Percentiles rank a stretch among this genome's conserved stretches.
Conservation (phyloP, 2,888 invertebrate species). For the Drosophila ezoana region DNA sequence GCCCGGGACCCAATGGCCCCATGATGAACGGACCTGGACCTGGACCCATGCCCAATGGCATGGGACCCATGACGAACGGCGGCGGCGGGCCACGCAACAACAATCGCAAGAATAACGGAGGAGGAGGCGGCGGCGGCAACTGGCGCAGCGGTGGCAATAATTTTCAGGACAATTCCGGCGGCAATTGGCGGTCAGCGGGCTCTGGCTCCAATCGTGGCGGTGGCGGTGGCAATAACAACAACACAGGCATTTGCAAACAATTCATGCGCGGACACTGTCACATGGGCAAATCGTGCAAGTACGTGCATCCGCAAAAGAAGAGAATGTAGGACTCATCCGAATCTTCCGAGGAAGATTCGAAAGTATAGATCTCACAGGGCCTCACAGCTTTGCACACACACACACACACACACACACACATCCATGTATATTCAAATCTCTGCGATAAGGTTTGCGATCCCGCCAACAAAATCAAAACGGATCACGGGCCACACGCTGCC, state of each 20-base stretch:
- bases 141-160: slow-evolving; percentile 84
- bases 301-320: slow-evolving; percentile 89
- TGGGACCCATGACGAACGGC: slow-evolving; percentile 58
- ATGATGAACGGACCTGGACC: slow-evolving; percentile 45
- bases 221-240: slow-evolving; percentile 71
- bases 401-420: no score
- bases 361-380: slow-evolving; percentile 62
- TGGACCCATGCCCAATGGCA: slow-evolving; percentile 29
- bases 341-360: slow-evolving; percentile 76
- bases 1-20: slow-evolving; percentile 56
- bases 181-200: slow-evolving; percentile 87
- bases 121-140: slow-evolving; percentile 70
- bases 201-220: slow-evolving; percentile 84
- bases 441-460: slow-evolving; percentile 42
- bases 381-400: slow-evolving; percentile 12
- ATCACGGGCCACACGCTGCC: slow-evolving; percentile 18
- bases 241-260: slow-evolving; percentile 89
- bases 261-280: slow-evolving; percentile 93
- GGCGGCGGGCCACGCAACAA: slow-evolving; percentile 74
- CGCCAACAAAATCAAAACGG: neutral
- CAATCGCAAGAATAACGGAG: slow-evolving; percentile 63
- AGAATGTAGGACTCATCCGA: slow-evolving; percentile 79
- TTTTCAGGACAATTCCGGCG: slow-evolving; percentile 78
- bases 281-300: slow-evolving; percentile 92
- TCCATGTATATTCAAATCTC: slow-evolving; percentile 25